Conservation (phyloP, 2,113 vertebrate species). For the Pseudorectes ferrugineus region DNA sequence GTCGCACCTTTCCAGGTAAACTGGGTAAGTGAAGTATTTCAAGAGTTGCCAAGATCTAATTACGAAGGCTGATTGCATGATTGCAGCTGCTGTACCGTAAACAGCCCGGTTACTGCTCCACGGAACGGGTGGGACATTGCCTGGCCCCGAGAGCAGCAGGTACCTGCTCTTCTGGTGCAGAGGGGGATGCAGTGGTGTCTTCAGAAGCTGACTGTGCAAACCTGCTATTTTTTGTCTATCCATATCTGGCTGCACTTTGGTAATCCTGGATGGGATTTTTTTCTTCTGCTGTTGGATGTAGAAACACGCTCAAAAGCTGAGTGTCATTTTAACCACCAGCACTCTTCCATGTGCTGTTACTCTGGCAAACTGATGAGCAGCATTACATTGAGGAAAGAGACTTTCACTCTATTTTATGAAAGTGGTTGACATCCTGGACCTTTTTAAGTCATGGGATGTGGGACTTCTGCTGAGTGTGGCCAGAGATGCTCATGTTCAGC, state of each 20-base stretch:
- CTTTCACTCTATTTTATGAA: not conserved
- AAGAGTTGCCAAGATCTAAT: slow-evolving; percentile 54
- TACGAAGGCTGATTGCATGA: slow-evolving; percentile 31
- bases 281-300: not conserved
- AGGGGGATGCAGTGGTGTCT: not conserved
- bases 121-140: not conserved
- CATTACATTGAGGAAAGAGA: not conserved
- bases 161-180: not conserved
- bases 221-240: not conserved
- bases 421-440: not conserved
- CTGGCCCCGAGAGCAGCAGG: not conserved
- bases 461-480: not conserved
- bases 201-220: not conserved
- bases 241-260: not conserved
- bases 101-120: not conserved
- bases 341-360: not conserved
- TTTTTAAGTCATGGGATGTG: not conserved
- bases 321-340: not conserved
- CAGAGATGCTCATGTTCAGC: not conserved
- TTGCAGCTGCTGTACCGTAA: slow-evolving; percentile 27
- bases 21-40: slow-evolving; percentile 40
- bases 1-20: slow-evolving; percentile 60
- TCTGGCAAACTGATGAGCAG: not conserved
- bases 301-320: not conserved
- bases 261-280: not conserved